Conservation (phyloP, 2,888 invertebrate genomes). For the Hydropsyche betteni region DNA sequence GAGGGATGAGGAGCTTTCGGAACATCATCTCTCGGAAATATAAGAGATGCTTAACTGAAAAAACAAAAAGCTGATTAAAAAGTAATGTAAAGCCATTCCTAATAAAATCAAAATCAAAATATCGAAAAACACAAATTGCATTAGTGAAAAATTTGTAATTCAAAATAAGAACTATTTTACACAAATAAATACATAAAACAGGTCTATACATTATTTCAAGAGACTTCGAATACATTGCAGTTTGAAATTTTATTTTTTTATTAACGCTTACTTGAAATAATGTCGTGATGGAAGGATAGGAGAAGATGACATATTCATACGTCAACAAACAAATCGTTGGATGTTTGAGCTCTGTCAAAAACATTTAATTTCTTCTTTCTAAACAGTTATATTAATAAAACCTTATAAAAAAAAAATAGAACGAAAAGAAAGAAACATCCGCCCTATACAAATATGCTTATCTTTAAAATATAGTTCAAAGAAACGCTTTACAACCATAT, state of each 20-base stretch:
- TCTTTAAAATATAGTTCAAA: constrained; percentile 28
- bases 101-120: constrained; percentile 32
- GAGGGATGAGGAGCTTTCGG: no score
- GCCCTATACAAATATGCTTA: constrained; percentile 34
- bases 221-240: not conserved
- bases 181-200: constrained; percentile 36
- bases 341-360: constrained; percentile 35
- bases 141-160: constrained; percentile 2
- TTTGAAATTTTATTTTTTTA: not conserved
- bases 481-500: constrained; percentile 22
- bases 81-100: constrained; percentile 48
- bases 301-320: constrained; percentile 36
- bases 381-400: constrained; percentile 35
- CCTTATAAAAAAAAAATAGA: constrained; percentile 29
- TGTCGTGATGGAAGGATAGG: constrained; percentile 23
- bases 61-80: constrained; percentile 26
- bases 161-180: constrained; percentile 30
- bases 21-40: not conserved
- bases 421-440: constrained; percentile 20
- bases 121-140: constrained; percentile 31
- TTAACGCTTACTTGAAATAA: constrained; percentile 25
- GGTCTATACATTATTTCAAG: constrained; percentile 34
- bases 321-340: constrained; percentile 36
- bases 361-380: constrained; percentile 23
- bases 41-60: constrained; percentile 2